Conservation (phyloP, 2,797 vertebrate genomes). For the Ptychobarbus kaznakovi region DNA sequence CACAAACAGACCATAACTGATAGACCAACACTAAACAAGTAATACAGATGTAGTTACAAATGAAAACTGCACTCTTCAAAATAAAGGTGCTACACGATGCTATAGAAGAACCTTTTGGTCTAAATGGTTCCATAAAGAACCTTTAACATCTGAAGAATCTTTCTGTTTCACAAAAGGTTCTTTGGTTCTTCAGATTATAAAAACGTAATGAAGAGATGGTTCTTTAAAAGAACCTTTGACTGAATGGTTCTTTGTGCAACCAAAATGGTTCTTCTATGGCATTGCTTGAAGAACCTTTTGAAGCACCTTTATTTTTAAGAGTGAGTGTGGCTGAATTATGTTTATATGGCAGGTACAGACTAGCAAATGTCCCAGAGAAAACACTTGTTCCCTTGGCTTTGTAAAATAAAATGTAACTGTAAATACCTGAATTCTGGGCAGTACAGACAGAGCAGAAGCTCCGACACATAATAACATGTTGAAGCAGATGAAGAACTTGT, state of each 20-base stretch:
- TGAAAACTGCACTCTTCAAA: background rate
- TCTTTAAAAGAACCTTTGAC: too few species aligned
- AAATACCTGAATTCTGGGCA: constrained; percentile 89
- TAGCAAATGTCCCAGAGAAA: background rate
- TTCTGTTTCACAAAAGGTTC: too few species aligned
- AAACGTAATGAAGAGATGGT: too few species aligned
- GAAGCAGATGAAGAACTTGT: constrained; percentile 92
- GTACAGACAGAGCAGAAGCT: constrained; percentile 85
- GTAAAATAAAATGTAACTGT: background rate
- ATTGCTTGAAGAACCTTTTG: too few species aligned
- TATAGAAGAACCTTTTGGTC: too few species aligned
- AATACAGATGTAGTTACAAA: background rate
- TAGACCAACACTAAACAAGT: background rate
- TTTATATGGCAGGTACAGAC: background rate
- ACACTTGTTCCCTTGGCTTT: background rate
- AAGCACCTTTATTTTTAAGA: too few species aligned
- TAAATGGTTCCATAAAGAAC: too few species aligned
- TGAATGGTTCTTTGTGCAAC: too few species aligned
- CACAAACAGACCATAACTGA: background rate
- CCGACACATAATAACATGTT: constrained; percentile 85
- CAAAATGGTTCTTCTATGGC: too few species aligned
- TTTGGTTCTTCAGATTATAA: too few species aligned
- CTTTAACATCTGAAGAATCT: too few species aligned
- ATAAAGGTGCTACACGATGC: too few species aligned
- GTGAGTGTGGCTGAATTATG: background rate